These are phyloP conservation scores for Drosophila hydei DNA, from an alignment of 1,140 invertebrate species.

Conservation along the genomic window DNA sequence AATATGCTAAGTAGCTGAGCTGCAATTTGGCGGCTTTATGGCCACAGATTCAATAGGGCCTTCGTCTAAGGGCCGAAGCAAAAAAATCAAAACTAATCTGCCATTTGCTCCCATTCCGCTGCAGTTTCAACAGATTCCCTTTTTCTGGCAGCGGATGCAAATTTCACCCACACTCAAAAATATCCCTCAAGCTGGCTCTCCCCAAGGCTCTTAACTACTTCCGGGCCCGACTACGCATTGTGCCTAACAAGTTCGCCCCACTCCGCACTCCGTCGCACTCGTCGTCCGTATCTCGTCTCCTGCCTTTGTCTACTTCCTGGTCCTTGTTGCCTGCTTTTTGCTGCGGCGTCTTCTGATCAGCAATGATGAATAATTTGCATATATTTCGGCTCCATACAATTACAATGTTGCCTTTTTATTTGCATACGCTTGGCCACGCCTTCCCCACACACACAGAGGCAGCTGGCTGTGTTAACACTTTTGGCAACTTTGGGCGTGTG, in stretches of 20 bases:
- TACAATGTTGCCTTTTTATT: conserved; percentile 82
- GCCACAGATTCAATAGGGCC: conserved; percentile 73
- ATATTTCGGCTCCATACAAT: conserved; percentile 74
- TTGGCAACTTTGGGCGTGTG: conserved; percentile 50
- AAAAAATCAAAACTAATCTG: conserved; percentile 80
- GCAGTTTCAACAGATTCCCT: conserved; percentile 2
- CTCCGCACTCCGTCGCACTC: no score
- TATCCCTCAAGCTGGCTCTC: conserved; percentile 20
- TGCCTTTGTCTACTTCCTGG: conserved; percentile 11
- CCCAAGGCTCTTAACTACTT: conserved; percentile 66
- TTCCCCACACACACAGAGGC: neutral
- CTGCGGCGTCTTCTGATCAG: conserved; percentile 77
- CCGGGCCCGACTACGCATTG: conserved; percentile 56
- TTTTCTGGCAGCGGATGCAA: conserved; percentile 52
- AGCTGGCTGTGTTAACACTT: conserved; percentile 40
- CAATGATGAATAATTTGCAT: conserved; percentile 84
- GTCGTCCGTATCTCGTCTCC: conserved; percentile 34
- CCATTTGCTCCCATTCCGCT: conserved; percentile 56
- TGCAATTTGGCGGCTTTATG: conserved; percentile 79
- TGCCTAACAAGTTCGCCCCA: conserved; percentile 66
- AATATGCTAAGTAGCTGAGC: conserved; percentile 78
- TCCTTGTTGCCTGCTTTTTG: conserved; percentile 21
- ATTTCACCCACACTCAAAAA: no score
- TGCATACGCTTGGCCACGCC: conserved; percentile 55
- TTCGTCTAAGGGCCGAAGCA: conserved; percentile 36